These are phyloP conservation scores for Probaryconus sp. DNA, from an alignment of 1,140 invertebrate species.

Conservation along the genomic window DNA sequence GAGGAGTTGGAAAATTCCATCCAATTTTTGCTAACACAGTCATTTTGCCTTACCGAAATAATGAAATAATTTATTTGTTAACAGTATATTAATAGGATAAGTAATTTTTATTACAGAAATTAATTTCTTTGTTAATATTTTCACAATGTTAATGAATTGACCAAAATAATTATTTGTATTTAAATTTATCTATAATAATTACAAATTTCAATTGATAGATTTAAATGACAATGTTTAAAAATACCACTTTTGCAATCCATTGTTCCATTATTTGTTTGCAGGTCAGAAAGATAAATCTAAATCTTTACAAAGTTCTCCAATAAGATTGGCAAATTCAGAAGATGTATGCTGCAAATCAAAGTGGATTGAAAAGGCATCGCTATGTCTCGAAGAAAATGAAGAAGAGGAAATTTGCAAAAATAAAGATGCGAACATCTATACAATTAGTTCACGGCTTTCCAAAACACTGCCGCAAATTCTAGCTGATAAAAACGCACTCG, in stretches of 20 bases:
- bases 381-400: slow-evolving; percentile 72
- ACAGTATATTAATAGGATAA: no score
- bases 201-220: no score
- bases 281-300: slow-evolving; percentile 67
- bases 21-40: no score
- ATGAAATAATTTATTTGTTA: no score
- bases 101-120: no score
- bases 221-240: no score
- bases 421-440: slow-evolving; percentile 57
- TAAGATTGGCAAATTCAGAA: slow-evolving; percentile 53
- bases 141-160: slow-evolving; percentile 8
- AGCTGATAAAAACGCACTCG: slow-evolving; percentile 83
- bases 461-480: slow-evolving; percentile 83
- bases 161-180: background rate
- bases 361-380: slow-evolving; percentile 46
- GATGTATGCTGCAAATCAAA: slow-evolving; percentile 41
- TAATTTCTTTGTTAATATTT: no score
- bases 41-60: no score
- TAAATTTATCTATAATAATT: no score
- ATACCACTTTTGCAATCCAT: no score
- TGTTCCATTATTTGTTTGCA: slow-evolving; percentile 51
- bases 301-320: slow-evolving; percentile 60
- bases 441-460: slow-evolving; percentile 79
- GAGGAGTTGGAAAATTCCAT: no score
- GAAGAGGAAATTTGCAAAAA: slow-evolving; percentile 63